Conservation (phyloP, 1,140 invertebrate species). For the Asbolus verrucosus region DNA sequence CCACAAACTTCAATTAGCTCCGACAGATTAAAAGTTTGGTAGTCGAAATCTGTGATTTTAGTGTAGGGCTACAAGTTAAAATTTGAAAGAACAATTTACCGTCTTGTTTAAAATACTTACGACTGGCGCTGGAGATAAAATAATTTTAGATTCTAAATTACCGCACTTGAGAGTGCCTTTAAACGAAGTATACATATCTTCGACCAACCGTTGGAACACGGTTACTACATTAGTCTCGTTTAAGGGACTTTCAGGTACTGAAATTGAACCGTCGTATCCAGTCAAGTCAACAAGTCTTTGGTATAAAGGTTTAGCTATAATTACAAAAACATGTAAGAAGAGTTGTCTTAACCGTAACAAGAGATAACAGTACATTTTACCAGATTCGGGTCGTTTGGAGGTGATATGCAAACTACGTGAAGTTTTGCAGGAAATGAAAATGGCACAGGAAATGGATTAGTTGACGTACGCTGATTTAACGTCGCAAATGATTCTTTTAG, state of each 20-base stretch:
- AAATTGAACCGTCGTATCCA: constrained; percentile 74
- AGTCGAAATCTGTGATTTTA: constrained; percentile 75
- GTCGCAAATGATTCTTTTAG: constrained; percentile 67
- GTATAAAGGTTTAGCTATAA: constrained; percentile 69
- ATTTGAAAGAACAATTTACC: neutral
- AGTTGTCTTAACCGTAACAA: too few relatives aligned
- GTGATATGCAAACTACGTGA: constrained; percentile 78
- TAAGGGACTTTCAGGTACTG: constrained; percentile 73
- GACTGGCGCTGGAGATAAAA: constrained; percentile 82
- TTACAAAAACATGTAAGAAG: neutral
- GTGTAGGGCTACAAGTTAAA: constrained; percentile 68
- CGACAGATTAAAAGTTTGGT: constrained; percentile 71
- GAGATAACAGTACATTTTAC: constrained; percentile 65
- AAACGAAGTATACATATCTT: constrained; percentile 83
- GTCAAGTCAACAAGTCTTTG: constrained; percentile 74
- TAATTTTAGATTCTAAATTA: constrained; percentile 78
- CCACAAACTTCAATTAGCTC: constrained; percentile 82
- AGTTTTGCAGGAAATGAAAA: constrained; percentile 87
- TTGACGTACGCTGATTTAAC: constrained; percentile 64
- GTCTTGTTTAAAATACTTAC: constrained; percentile 63
- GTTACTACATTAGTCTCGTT: constrained; percentile 68
- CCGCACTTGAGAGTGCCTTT: constrained; percentile 83
- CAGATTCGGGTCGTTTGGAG: constrained; percentile 69
- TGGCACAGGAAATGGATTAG: constrained; percentile 74
- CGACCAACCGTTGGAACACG: constrained; percentile 79